These are phyloP conservation scores for Tenthredo amoena DNA, from an alignment of 2,888 invertebrate genomes.

Conservation along the genomic window DNA sequence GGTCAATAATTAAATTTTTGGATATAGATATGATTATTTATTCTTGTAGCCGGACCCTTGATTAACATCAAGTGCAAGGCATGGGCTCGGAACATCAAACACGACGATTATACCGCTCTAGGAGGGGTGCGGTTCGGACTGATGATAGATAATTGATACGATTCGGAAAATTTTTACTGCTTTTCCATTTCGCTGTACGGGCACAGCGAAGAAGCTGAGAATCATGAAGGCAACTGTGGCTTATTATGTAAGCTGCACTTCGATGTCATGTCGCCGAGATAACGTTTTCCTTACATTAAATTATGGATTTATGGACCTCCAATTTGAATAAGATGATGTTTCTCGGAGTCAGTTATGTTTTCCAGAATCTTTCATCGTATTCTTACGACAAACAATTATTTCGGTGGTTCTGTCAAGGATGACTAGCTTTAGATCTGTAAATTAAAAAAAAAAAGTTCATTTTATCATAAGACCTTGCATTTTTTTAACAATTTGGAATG, in stretches of 20 bases:
- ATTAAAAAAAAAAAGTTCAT: neutral
- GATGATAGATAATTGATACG: slow-evolving; percentile 79
- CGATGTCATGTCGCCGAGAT: neutral
- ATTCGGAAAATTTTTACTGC: neutral
- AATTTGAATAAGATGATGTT: neutral
- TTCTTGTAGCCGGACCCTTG: slow-evolving; percentile 80
- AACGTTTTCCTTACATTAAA: neutral
- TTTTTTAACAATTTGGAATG: neutral
- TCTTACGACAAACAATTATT: neutral
- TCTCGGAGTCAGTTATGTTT: neutral
- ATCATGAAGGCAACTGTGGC: neutral
- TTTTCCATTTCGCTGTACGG: neutral
- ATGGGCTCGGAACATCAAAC: slow-evolving; percentile 85
- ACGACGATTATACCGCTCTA: slow-evolving; percentile 84
- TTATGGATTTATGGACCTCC: neutral
- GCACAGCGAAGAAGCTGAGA: neutral
- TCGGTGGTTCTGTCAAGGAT: neutral
- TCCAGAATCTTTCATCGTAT: neutral
- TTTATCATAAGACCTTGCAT: neutral
- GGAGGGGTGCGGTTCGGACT: slow-evolving; percentile 88
- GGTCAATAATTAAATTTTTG: neutral
- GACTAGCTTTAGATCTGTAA: neutral
- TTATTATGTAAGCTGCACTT: neutral
- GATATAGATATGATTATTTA: slow-evolving; percentile 53
- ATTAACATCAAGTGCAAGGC: slow-evolving; percentile 87